Percentiles rank a stretch among this genome's conserved stretches.
phyloP scores from a whole-genome alignment of 2,888 invertebrate species.

The Scelioninae gen. 1 region DNA sequence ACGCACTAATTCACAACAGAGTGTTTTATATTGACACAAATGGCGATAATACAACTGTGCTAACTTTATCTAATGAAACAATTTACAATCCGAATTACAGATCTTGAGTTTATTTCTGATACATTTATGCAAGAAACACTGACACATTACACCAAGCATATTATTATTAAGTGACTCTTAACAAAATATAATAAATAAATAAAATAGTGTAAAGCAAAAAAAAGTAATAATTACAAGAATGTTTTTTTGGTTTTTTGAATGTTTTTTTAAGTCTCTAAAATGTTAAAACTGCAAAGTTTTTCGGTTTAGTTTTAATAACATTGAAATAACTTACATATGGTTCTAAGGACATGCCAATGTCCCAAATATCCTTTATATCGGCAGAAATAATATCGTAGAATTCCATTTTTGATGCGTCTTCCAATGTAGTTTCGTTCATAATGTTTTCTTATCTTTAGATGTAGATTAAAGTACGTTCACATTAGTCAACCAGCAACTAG shows the following conservation, averaged over 20 bases:
- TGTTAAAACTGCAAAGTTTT: too few relatives aligned
- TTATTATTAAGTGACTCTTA: too few relatives aligned
- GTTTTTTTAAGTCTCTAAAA: too few relatives aligned
- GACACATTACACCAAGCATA: too few relatives aligned
- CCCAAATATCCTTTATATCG: slow-evolving; percentile 92
- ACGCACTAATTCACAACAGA: slow-evolving; percentile 11
- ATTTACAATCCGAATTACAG: slow-evolving; percentile 18
- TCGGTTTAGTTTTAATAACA: too few relatives aligned
- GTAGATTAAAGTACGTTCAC: slow-evolving; percentile 51
- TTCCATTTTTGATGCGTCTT: slow-evolving; percentile 78
- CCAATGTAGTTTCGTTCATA: slow-evolving; percentile 52
- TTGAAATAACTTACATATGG: too few relatives aligned
- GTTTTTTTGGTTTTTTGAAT: too few relatives aligned
- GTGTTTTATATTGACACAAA: slow-evolving; percentile 17
- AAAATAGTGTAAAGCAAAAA: too few relatives aligned
- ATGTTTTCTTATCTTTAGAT: slow-evolving; percentile 48
- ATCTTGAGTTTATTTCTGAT: background rate
- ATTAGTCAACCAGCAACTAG: slow-evolving; percentile 25
- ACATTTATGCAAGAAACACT: too few relatives aligned
- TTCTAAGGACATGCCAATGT: slow-evolving; percentile 87
- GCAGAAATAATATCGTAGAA: slow-evolving; percentile 91
- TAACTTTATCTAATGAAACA: slow-evolving; percentile 31
- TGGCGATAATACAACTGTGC: slow-evolving; percentile 35
- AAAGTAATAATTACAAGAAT: too few relatives aligned
- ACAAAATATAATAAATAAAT: too few relatives aligned